phyloP scores from a whole-genome alignment of 2,113 vertebrate species.

The Pseudopipra pipra region DNA sequence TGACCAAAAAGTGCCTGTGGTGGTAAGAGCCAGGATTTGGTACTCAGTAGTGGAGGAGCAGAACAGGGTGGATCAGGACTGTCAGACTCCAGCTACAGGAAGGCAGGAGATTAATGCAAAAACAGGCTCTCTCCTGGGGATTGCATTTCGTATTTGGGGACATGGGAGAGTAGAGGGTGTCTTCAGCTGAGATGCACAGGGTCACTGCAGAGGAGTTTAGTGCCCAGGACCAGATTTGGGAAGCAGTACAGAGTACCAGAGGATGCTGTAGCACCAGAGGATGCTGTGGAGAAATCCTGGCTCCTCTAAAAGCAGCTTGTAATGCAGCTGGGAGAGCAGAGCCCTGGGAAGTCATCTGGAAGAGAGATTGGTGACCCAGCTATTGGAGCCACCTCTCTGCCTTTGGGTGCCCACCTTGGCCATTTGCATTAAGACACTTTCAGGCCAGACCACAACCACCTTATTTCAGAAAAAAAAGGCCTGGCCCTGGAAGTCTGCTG shows the following conservation, averaged over 20 bases:
- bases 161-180: neutral
- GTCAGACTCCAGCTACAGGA: neutral
- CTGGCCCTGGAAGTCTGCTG: conserved; percentile 76
- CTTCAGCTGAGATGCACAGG: neutral
- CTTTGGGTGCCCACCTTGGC: neutral
- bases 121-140: neutral
- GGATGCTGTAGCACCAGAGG: neutral
- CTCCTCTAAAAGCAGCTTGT: neutral
- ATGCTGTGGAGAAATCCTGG: neutral
- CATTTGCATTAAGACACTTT: neutral
- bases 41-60: neutral
- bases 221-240: neutral
- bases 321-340: neutral
- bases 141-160: neutral
- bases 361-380: neutral
- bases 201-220: neutral
- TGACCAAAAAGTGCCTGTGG: neutral
- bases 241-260: neutral
- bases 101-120: neutral
- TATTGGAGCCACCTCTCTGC: neutral
- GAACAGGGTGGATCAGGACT: neutral
- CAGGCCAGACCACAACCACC: neutral
- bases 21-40: neutral
- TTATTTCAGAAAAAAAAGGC: conserved; percentile 28
- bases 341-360: neutral